Evolutionary conservation across 2,888 invertebrate genomes (phyloP).

Genomic region (Tenthredo notha): DNA sequence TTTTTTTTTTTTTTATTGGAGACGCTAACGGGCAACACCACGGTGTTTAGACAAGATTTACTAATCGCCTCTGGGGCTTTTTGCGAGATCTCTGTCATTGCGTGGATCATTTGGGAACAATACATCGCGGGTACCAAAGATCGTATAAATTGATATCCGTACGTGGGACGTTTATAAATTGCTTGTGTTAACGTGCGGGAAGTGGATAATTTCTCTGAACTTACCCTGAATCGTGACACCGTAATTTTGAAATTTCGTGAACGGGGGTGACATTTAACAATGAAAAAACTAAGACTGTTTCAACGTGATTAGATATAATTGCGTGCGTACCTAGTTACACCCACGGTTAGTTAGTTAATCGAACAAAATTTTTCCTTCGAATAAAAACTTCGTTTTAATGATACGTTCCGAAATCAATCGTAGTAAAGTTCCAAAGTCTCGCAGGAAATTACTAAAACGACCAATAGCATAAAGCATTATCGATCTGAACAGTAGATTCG

Average conservation of each 20-base stretch:
- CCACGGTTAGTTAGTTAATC: not conserved
- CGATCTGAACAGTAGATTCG: not conserved
- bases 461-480: not conserved
- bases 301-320: not conserved
- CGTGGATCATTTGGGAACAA: not conserved
- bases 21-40: not conserved
- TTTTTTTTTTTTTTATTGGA: constrained; percentile 10
- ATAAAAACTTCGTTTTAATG: not conserved
- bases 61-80: not conserved
- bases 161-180: not conserved
- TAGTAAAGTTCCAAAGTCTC: not conserved
- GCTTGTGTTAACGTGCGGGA: constrained; percentile 6
- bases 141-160: not conserved
- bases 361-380: not conserved
- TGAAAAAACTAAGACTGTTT: not conserved
- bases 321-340: not conserved
- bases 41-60: not conserved
- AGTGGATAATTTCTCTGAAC: not conserved
- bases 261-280: not conserved
- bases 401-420: not conserved
- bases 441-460: not conserved
- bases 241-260: not conserved
- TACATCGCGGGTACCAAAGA: not conserved
- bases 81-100: not conserved
- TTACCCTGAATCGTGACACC: not conserved